Base-by-base conservation (phyloP, 2,888 invertebrate genomes). In the Osmoderma eremita region DNA sequence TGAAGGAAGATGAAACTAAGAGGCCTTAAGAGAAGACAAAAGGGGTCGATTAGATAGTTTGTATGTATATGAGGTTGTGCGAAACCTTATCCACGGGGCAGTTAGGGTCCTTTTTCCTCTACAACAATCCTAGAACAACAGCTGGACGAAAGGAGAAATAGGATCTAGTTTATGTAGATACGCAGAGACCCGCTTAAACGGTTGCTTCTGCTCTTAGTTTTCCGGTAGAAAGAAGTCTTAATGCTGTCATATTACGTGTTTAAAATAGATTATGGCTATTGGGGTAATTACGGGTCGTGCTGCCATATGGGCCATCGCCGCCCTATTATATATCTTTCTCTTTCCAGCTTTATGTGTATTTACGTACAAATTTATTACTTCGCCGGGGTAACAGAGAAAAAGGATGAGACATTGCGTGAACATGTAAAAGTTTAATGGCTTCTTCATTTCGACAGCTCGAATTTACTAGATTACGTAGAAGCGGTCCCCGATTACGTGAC, bases 231-330 rank as follows among this genome's bases (percentile, higher is more conserved):
- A 81, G 81, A 82, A 82, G 79, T 81, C 81, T 79, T 81, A 81
- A 81, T 79, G 80, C 80, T 79, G 80, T 80, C 80, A 79, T 80
- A 81, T 81, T 82, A 82, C 81, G 81, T 82, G 81, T 81, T 78
- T 77, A 79, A 81, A 81, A 82, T 82, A 81, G 81, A 81, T 82
- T 80, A 81, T 80, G 80, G 81, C 79, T 78, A 80, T 80, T 80
- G 80, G 77, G 77, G 80, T 80, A 80, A 81, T 80, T 81, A 80
- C 79, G 77, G 68, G 51, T 50, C 65, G 73, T 76, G 78, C 78
- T 78, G 78, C 79, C 80, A 79, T 80, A 80, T 80, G 80, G 79
- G 79, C 75, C 76, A 74, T 73, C 69, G 15, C 72, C 66, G 70
- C 70, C 70, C 71, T 72, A 73, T 65, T 42, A 53, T n/a, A 56